phyloP scores from a whole-genome alignment of 2,113 vertebrate species.

The Dromiciops gliroides region DNA sequence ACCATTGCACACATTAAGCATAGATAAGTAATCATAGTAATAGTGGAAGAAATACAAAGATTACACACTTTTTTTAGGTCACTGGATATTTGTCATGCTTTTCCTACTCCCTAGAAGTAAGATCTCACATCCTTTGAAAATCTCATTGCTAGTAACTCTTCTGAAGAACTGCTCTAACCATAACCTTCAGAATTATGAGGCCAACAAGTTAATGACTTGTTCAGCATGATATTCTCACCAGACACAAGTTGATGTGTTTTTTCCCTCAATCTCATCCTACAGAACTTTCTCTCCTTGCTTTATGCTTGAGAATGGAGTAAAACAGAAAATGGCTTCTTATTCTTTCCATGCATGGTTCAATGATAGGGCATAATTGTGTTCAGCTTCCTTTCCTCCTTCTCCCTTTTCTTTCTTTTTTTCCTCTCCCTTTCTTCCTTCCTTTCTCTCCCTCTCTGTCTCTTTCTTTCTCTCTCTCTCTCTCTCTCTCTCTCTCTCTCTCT shows the following conservation, averaged over 20 bases:
- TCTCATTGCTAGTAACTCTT: background rate
- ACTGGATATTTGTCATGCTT: background rate
- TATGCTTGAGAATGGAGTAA: background rate
- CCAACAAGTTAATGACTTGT: background rate
- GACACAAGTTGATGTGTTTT: background rate
- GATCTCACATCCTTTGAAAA: background rate
- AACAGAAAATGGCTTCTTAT: background rate
- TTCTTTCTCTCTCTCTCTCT: too few species aligned
- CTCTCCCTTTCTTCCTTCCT: too few species aligned
- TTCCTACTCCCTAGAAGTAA: background rate
- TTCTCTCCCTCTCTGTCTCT: too few species aligned
- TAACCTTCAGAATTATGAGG: background rate
- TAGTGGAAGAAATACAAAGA: background rate
- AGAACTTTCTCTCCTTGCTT: background rate
- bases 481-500: too few species aligned
- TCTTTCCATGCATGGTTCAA: background rate
- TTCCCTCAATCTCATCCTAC: background rate
- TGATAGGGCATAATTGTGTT: background rate
- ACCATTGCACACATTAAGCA: fast-evolving
- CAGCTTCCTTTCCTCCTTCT: too few species aligned
- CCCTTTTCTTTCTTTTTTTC: too few species aligned
- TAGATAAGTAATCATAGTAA: background rate
- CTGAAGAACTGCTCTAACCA: background rate
- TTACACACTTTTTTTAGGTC: background rate
- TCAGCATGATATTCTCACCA: background rate